These are phyloP conservation scores for Choloepus hoffmanni DNA, from an alignment of 2,113 vertebrate genomes.

Conservation along the genomic window DNA sequence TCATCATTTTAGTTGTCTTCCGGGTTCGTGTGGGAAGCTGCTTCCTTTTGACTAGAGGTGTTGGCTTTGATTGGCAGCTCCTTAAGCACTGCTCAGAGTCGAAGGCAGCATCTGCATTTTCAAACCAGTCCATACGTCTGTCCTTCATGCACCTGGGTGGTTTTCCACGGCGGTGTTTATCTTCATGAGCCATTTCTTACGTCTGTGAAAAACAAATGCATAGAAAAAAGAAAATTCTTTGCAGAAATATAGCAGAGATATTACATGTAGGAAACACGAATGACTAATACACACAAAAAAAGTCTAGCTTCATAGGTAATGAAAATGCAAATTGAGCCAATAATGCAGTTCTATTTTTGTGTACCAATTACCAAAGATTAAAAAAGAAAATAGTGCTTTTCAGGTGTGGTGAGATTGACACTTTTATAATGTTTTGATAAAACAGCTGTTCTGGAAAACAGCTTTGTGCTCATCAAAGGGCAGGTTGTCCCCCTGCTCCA, in stretches of 20 bases:
- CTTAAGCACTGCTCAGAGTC: fast-evolving
- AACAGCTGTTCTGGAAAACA: background rate
- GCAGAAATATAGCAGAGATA: background rate
- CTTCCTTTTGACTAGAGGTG: fast-evolving
- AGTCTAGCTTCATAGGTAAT: background rate
- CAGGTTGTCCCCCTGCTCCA: fast-evolving
- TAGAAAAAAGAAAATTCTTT: background rate
- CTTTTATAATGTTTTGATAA: fast-evolving
- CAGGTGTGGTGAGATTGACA: background rate
- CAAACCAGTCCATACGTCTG: fast-evolving
- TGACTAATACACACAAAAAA: background rate
- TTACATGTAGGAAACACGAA: background rate
- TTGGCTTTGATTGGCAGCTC: fast-evolving
- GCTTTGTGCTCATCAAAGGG: fast-evolving
- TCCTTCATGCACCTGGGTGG: background rate
- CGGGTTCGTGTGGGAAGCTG: background rate
- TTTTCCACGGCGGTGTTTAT: fast-evolving
- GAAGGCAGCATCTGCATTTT: fast-evolving
- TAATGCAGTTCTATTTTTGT: background rate
- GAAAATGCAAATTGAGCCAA: background rate
- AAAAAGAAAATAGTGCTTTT: background rate
- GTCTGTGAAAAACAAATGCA: background rate
- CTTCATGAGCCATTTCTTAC: background rate
- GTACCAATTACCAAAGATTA: background rate
- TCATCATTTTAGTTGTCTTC: background rate